Evolutionary conservation across 2,888 invertebrate genomes (phyloP).

Genomic region (Arenicola marina): DNA sequence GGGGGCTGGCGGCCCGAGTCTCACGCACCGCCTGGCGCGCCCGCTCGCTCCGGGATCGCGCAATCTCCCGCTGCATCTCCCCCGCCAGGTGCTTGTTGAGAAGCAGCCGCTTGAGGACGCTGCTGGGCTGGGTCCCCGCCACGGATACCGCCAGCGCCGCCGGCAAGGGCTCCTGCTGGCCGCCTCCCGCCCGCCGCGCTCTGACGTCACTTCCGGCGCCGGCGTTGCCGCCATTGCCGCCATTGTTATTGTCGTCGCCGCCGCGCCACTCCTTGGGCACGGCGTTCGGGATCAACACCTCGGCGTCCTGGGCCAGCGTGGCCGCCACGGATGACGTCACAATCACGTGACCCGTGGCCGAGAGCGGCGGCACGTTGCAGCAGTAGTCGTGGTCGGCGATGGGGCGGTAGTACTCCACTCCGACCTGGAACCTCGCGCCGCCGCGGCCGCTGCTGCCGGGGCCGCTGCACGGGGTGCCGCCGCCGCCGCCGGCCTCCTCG

Average conservation of each 20-base stretch:
- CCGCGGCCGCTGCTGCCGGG: too few species aligned
- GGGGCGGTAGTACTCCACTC: neutral
- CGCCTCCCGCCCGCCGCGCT: neutral
- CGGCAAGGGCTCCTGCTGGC: neutral
- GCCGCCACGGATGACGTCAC: neutral
- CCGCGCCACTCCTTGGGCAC: too few species aligned
- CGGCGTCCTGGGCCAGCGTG: neutral
- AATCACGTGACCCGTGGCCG: too few species aligned
- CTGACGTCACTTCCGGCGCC: neutral
- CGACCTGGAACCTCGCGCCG: too few species aligned
- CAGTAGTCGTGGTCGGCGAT: slow-evolving; percentile 6
- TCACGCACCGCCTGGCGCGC: too few species aligned
- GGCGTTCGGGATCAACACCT: too few species aligned
- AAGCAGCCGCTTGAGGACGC: neutral
- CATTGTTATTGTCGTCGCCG: too few species aligned
- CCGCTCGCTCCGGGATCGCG: too few species aligned
- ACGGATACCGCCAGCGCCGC: neutral
- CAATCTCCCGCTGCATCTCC: neutral
- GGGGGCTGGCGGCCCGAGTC: too few species aligned
- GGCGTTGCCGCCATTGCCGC: neutral
- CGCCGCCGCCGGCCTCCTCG: too few species aligned
- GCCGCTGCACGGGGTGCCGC: too few species aligned
- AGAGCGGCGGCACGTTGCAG: neutral
- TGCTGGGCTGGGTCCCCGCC: neutral
- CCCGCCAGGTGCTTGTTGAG: neutral